Evolutionary conservation across 2,797 vertebrate species (phyloP).

Genomic region (Leptoclinus maculatus): DNA sequence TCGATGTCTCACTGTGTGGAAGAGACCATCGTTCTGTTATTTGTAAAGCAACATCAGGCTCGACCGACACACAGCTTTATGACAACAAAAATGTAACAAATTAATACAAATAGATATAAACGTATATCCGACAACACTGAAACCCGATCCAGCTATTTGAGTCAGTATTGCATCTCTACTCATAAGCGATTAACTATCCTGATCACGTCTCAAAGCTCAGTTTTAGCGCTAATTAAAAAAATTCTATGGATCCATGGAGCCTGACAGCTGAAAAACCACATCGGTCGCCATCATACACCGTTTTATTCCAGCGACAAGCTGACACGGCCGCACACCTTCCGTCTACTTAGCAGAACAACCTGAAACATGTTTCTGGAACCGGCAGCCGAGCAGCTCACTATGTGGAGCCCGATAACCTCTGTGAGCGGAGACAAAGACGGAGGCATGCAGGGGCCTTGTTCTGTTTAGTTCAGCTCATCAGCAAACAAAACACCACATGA

Average conservation of each 20-base stretch:
- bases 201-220: neutral
- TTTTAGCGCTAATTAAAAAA: neutral
- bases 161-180: neutral
- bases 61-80: no score
- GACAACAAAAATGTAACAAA: neutral
- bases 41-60: no score
- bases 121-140: neutral
- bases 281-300: neutral
- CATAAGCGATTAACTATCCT: neutral
- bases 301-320: constrained; percentile 30
- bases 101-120: neutral
- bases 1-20: no score
- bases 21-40: no score
- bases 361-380: constrained; percentile 64
- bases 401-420: constrained; percentile 60
- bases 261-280: neutral
- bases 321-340: constrained; percentile 19
- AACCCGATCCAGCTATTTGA: neutral
- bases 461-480: neutral
- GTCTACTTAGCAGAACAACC: constrained; percentile 23
- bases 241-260: neutral
- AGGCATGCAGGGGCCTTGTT: constrained; percentile 10
- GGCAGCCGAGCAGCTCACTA: constrained; percentile 52
- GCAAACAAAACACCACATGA: neutral
- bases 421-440: constrained; percentile 30